Evolutionary conservation across 2,888 invertebrate genomes (phyloP), one percentile per base, ranked within the genome.

Genomic region (Scrobipalpa costella): DNA sequence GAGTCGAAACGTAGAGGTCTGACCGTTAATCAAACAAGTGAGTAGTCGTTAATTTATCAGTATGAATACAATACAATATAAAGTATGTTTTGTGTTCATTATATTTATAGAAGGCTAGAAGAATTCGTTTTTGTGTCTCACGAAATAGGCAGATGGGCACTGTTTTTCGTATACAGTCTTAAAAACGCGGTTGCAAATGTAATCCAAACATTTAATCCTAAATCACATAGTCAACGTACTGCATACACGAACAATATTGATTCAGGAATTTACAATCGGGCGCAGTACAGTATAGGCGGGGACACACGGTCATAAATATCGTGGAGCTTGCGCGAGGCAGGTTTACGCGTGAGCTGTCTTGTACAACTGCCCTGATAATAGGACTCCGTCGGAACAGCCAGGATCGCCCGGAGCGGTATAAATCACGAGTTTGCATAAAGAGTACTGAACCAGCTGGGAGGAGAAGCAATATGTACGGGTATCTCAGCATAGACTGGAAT

Each of bases 241-340:
- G 50, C 27, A 52, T 33, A 58, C 19, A 58, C 11, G 57, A 38
- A 38, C 38, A 40, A 58, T 27, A 58, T 19, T 40, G 40, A 40
- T 58, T 19, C 38, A 40, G 9, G 15, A 58, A 57, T 57, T 38
- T 57, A 57, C 38, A 38, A 57, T 36, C 38, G 19, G 19, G 19
- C 60, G 15, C 60, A 49, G 60, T 72, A 73, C 60, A 49, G 60
- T 72, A 73, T 68, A 64, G 66, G 27, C 15, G 60, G 69, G 61
- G 73, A 73, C 74, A 75, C 68, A 75, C 73, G 47, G 69, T 13
- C 64, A 57, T 72, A 70, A 70, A 69, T 70, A 65, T 63, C 60
- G 50, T 34, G 68, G 63, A 70, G 68, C 69, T 69, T 64, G 52
- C 66, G 68, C 67, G 66, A 65, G 60, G 60, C 60, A 60, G 60